Base-by-base conservation (phyloP, 1,140 invertebrate genomes). In the Diploscapter pachys region DNA sequence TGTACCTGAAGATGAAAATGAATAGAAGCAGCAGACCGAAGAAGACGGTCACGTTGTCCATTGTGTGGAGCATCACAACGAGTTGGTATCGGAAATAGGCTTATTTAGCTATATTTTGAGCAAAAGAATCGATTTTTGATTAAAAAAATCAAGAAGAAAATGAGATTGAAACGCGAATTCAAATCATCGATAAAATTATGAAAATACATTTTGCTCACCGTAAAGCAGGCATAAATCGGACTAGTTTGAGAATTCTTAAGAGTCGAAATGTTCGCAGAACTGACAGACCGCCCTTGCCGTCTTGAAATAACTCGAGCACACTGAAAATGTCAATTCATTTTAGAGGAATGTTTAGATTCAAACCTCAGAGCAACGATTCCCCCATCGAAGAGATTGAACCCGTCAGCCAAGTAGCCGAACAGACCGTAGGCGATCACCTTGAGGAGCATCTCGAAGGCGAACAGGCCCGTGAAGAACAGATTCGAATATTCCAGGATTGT, bases 1-100 rank as follows among this genome's bases (percentile, higher is more conserved):
- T 90, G 91, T 92, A 98, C 96, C 96, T 99, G 91, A 99, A 99
- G 88, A 99, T 99, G 89, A 99, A 99, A 86, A 99, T 99, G 88
- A 99, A 99, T 62, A 99, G 90, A 80, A 99, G 92, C 76, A 99
- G 91, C 77, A 99, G 91, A 55, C 94, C 96, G 89, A 99, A 99
- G 89, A 99, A 97, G 76, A 96, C 91, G 62, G 95, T 95, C 63
- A 97, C 95, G 87, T 98, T 98, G 88, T 98, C 95, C 93, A 97
- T 96, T n/a, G 95, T 97, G 80, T 93, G 89, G 63, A 98, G 89
- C 95, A 97, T 98, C 63, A 98, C 94, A 85, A 97, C 93, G 3
- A 99, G 89, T 87, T 99, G 96, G 48, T 96, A 89, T 61, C 95
- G 89, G 54, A 99, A 31, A 31, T 31, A 31, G 31, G 31, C 31